Evolutionary conservation across 2,113 vertebrate species (phyloP).

Genomic region (Hemichromis elongatus): DNA sequence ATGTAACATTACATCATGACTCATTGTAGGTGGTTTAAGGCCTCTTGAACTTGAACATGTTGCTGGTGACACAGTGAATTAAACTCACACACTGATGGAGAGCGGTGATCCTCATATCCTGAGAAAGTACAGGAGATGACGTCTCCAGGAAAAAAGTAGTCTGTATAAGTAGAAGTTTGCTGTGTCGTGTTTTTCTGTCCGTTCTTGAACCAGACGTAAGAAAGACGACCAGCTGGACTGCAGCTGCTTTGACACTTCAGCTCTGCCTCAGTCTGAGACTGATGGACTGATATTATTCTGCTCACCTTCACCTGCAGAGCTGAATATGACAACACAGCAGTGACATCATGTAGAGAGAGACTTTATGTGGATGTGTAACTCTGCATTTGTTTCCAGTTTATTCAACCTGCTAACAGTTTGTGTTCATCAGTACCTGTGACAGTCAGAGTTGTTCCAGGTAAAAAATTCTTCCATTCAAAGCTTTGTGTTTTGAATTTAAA

Average conservation of each 20-base stretch:
- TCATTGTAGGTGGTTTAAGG: too few species aligned
- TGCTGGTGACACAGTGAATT: not conserved
- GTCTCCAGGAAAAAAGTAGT: not conserved
- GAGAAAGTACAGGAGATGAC: not conserved
- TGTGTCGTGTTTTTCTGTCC: rapidly evolving
- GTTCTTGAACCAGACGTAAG: rapidly evolving
- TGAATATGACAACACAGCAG: not conserved
- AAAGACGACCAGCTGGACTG: not conserved
- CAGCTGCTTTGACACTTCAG: not conserved
- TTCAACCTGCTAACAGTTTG: not conserved
- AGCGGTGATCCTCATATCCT: not conserved
- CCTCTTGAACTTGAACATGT: not conserved
- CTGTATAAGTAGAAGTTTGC: not conserved
- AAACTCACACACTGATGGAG: not conserved
- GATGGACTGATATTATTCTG: not conserved
- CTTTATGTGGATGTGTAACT: too few species aligned
- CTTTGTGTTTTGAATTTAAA: rapidly evolving
- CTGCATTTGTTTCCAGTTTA: too few species aligned
- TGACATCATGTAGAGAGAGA: too few species aligned
- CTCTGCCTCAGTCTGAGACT: not conserved
- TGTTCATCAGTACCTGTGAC: not conserved
- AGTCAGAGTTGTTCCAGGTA: constrained; percentile 12
- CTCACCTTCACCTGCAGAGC: constrained; percentile 14
- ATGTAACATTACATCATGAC: too few species aligned
- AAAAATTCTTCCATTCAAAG: not conserved